A percentile compares a stretch with the other conserved stretches of the same genome.
Evolutionary conservation across 2,797 vertebrate species (phyloP).

Genomic region (Meda fulgida): DNA sequence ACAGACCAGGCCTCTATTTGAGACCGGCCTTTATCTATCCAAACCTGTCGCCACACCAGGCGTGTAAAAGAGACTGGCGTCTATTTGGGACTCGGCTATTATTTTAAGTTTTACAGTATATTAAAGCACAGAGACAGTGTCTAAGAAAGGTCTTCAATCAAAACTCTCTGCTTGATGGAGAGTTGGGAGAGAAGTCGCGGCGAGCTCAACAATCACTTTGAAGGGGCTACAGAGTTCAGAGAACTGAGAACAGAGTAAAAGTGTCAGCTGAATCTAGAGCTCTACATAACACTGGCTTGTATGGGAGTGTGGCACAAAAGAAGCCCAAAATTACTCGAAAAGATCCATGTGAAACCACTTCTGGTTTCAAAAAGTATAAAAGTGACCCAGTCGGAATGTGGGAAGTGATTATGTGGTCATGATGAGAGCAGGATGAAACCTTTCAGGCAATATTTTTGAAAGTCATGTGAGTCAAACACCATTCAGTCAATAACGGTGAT

Average conservation of each 20-base stretch:
- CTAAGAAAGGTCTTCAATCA: background rate
- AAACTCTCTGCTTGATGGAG: background rate
- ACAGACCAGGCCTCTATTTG: too few relatives aligned
- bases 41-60: too few relatives aligned
- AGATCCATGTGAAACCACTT: slow-evolving; percentile 15
- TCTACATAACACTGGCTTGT: background rate
- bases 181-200: background rate
- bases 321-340: slow-evolving; percentile 33
- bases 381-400: background rate
- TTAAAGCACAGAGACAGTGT: background rate
- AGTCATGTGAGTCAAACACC: slow-evolving; percentile 45
- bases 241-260: slow-evolving; percentile 28
- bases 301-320: slow-evolving; percentile 5
- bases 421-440: slow-evolving; percentile 64
- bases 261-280: slow-evolving; percentile 17
- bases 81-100: too few relatives aligned
- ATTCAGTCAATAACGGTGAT: slow-evolving; percentile 1
- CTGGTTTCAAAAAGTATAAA: background rate
- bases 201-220: slow-evolving; percentile 33
- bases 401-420: slow-evolving; percentile 65
- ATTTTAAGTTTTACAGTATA: too few relatives aligned
- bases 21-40: too few relatives aligned
- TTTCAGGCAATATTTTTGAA: slow-evolving; percentile 30
- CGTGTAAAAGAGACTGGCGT: too few relatives aligned
- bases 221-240: slow-evolving; percentile 22